A percentile compares a stretch with the other conserved stretches of the same genome.
Conservation (phyloP, 1,140 invertebrate species). For the Drosophila saltans region DNA sequence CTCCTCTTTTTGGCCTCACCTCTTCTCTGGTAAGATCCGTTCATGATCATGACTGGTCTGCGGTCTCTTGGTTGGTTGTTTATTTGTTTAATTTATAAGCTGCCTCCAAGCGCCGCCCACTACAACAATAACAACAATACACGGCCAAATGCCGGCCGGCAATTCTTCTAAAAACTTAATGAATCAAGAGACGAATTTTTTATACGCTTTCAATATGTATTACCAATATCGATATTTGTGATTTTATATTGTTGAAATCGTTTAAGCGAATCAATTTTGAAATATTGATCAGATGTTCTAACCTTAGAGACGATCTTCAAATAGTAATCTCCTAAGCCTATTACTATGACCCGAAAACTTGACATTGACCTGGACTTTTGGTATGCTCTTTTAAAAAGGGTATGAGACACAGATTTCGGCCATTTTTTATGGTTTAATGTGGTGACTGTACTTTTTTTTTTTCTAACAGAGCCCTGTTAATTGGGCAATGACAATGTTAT, state of each 20-base stretch:
- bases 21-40: slow-evolving; percentile 10
- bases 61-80: slow-evolving; percentile 60
- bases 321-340: too few species aligned
- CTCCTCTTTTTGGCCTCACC: not conserved
- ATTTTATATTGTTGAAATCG: too few species aligned
- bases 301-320: too few species aligned
- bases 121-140: slow-evolving; percentile 20
- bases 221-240: too few species aligned
- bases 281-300: too few species aligned
- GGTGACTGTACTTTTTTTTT: slow-evolving; percentile 13
- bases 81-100: slow-evolving; percentile 74
- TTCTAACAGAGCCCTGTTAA: slow-evolving; percentile 30
- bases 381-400: not conserved
- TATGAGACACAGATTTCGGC: not conserved
- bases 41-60: slow-evolving; percentile 27
- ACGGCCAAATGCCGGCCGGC: slow-evolving; percentile 23
- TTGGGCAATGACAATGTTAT: slow-evolving; percentile 39
- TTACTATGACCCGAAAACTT: too few species aligned
- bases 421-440: not conserved
- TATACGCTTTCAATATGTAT: not conserved
- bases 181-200: not conserved
- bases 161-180: not conserved
- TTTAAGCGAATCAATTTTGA: too few species aligned
- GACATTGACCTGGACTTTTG: not conserved
- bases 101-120: slow-evolving; percentile 67